Conservation (phyloP, 2,797 vertebrate species). For the Pseudocheirus occidentalis region DNA sequence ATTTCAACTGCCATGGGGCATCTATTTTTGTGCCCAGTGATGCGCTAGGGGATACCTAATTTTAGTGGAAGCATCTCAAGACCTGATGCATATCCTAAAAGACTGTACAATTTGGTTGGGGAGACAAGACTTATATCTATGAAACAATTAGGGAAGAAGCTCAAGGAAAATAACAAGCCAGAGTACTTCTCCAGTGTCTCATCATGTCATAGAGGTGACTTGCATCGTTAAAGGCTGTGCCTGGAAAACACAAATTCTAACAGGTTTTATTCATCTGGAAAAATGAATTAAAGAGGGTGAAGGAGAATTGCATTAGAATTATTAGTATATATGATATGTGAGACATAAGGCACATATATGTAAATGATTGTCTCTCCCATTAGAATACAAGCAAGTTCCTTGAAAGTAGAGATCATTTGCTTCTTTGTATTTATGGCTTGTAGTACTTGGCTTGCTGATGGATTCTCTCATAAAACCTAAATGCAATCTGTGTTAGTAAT, state of each 20-base stretch:
- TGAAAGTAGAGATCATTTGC: neutral
- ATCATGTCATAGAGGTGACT: neutral
- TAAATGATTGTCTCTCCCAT: neutral
- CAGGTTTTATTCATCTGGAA: neutral
- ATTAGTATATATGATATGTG: neutral
- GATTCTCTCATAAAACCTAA: neutral
- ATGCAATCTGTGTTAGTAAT: neutral
- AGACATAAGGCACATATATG: neutral
- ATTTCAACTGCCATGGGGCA: conserved; percentile 33
- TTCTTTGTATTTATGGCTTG: neutral
- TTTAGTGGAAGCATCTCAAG: conserved; percentile 20
- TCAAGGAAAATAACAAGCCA: neutral
- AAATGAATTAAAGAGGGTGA: too few relatives aligned
- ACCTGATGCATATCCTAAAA: neutral
- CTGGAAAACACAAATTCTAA: neutral
- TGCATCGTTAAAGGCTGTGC: neutral
- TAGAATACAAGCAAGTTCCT: neutral
- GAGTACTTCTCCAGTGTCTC: neutral
- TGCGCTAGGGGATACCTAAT: neutral
- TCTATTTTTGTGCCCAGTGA: neutral
- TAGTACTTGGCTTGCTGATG: neutral
- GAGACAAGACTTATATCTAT: neutral
- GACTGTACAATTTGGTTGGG: neutral
- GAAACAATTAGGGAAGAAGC: neutral
- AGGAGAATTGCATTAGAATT: too few relatives aligned